Percentiles rank a stretch among this genome's conserved stretches.
Conservation (phyloP, 1,140 invertebrate species). For the Orius laevigatus region DNA sequence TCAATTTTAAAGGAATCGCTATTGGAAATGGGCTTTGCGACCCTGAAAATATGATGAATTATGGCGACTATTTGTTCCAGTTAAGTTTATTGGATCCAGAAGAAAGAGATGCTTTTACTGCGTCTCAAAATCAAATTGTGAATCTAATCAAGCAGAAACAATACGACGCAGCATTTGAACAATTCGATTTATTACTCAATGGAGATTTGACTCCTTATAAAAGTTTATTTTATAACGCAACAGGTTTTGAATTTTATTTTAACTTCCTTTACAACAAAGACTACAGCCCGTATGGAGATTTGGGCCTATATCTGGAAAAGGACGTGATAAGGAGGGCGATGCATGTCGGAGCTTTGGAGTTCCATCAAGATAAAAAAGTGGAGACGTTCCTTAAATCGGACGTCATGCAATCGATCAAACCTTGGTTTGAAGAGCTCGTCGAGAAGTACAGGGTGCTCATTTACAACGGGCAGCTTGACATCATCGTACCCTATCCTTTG, state of each 20-base stretch:
- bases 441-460: conserved; percentile 49
- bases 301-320: conserved; percentile 40
- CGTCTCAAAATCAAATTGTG: conserved; percentile 7
- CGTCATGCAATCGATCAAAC: conserved; percentile 67
- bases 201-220: conserved; percentile 11
- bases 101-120: conserved; percentile 22
- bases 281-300: conserved; percentile 7
- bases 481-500: conserved; percentile 64
- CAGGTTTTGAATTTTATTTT: conserved; percentile 61
- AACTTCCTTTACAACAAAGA: conserved; percentile 45
- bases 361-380: conserved; percentile 31
- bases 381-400: conserved; percentile 54
- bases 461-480: conserved; percentile 63
- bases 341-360: conserved; percentile 60
- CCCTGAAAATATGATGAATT: conserved; percentile 60
- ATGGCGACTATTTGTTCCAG: conserved; percentile 66
- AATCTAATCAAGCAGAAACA: conserved; percentile 12
- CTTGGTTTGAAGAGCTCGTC: conserved; percentile 51
- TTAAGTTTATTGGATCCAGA: conserved; percentile 36
- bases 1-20: conserved; percentile 48
- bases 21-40: conserved; percentile 77
- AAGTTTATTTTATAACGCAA: conserved; percentile 51
- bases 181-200: conserved; percentile 14
- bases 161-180: conserved; percentile 12
- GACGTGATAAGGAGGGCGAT: conserved; percentile 47